These are phyloP conservation scores for Dipus sagitta DNA, from an alignment of 2,797 vertebrate species.

Conservation along the genomic window DNA sequence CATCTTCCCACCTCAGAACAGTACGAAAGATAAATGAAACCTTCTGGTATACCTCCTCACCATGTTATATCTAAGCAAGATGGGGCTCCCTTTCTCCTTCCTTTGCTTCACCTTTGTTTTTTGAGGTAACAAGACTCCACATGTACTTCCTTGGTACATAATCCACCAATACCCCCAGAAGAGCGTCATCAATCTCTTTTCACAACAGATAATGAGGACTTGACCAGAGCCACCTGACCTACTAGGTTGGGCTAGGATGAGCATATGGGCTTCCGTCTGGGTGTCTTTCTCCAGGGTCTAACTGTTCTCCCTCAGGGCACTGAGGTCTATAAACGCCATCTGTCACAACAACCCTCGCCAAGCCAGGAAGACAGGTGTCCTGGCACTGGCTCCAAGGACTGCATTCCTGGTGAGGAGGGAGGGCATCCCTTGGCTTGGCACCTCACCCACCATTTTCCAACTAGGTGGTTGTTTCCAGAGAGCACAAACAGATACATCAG, in stretches of 20 bases:
- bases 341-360: conserved; percentile 1
- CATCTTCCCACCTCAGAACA: not conserved
- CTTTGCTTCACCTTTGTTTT: not conserved
- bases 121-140: not conserved
- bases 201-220: not conserved
- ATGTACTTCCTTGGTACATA: not conserved
- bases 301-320: not conserved
- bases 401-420: not conserved
- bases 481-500: not conserved
- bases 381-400: conserved; percentile 14
- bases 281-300: not conserved
- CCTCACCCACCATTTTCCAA: not conserved
- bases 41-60: not conserved
- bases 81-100: not conserved
- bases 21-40: not conserved
- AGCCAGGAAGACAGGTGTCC: not conserved
- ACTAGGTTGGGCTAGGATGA: not conserved
- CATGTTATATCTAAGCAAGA: not conserved
- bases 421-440: conserved; percentile 9
- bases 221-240: not conserved
- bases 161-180: not conserved
- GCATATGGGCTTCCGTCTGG: not conserved
- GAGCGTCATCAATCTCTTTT: not conserved
- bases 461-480: conserved; percentile 40
- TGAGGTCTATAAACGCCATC: conserved; percentile 57